phyloP scores from a whole-genome alignment of 2,797 vertebrate genomes.

The Aselliscus stoliczkanus region DNA sequence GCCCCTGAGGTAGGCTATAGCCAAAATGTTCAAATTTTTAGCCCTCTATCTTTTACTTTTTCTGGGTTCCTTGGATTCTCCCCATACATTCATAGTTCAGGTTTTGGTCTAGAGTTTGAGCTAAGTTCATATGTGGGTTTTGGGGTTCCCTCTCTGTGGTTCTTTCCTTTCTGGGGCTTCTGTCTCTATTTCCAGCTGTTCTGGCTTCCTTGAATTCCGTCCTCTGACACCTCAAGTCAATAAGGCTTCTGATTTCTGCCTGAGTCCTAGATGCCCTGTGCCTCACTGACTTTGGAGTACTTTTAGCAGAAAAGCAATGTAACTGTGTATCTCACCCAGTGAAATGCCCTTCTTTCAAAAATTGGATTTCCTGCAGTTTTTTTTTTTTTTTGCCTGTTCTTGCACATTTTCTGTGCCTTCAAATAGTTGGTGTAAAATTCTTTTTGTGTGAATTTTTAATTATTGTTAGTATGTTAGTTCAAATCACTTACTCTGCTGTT shows the following conservation, averaged over 20 bases:
- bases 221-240: background rate
- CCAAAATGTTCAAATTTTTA: background rate
- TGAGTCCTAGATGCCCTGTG: background rate
- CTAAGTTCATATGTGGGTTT: background rate
- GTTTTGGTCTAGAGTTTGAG: background rate
- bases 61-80: background rate
- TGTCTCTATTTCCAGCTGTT: background rate
- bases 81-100: background rate
- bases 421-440: background rate
- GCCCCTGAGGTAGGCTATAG: background rate
- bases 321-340: background rate
- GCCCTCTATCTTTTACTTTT: background rate
- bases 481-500: background rate
- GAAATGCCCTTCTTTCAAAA: background rate
- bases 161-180: background rate
- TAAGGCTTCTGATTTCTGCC: background rate
- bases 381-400: background rate
- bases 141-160: background rate
- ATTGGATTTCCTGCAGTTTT: background rate
- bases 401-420: background rate
- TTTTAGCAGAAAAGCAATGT: background rate
- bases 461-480: background rate
- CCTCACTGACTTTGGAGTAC: background rate
- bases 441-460: background rate
- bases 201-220: background rate